These are phyloP conservation scores for Nanorana parkeri DNA, from an alignment of 2,113 vertebrate species.

Conservation along the genomic window DNA sequence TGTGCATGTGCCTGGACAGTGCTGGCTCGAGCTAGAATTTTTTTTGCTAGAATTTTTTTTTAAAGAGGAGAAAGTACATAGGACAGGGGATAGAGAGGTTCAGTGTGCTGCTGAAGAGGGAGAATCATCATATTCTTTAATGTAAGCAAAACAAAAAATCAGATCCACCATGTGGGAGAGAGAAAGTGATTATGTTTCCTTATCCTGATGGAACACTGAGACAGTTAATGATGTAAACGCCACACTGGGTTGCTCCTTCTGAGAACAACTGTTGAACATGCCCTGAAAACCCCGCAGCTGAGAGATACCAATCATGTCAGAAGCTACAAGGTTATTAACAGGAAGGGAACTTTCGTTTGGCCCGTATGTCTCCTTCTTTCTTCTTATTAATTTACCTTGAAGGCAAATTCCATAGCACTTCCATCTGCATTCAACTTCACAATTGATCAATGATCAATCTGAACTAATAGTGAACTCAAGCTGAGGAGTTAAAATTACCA, in stretches of 20 bases:
- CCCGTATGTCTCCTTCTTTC: constrained; percentile 59
- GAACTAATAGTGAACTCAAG: constrained; percentile 66
- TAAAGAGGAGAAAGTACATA: too few relatives aligned
- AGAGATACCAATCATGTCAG: constrained; percentile 64
- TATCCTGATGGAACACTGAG: too few relatives aligned
- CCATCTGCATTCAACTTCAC: constrained; percentile 62
- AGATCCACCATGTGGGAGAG: too few relatives aligned
- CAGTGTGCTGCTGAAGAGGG: too few relatives aligned
- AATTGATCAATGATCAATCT: constrained; percentile 62
- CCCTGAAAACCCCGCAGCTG: constrained; percentile 60
- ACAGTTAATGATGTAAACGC: constrained; percentile 34
- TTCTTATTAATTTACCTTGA: constrained; percentile 76
- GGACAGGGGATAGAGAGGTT: too few relatives aligned
- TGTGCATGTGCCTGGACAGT: too few relatives aligned
- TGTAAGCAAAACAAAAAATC: too few relatives aligned
- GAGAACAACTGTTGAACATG: constrained; percentile 56
- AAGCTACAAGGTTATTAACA: constrained; percentile 61
- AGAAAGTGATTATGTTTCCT: too few relatives aligned
- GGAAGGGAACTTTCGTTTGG: constrained; percentile 70
- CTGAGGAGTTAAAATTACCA: constrained; percentile 57
- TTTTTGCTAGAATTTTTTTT: too few relatives aligned
- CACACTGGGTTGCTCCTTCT: constrained; percentile 63
- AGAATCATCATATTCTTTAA: too few relatives aligned
- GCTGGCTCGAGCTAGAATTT: too few relatives aligned
- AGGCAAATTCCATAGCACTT: constrained; percentile 80